A percentile compares a stretch with the other conserved stretches of the same genome.
Conservation (phyloP, 2,113 vertebrate species). For the Melanotaenia duboulayi region DNA sequence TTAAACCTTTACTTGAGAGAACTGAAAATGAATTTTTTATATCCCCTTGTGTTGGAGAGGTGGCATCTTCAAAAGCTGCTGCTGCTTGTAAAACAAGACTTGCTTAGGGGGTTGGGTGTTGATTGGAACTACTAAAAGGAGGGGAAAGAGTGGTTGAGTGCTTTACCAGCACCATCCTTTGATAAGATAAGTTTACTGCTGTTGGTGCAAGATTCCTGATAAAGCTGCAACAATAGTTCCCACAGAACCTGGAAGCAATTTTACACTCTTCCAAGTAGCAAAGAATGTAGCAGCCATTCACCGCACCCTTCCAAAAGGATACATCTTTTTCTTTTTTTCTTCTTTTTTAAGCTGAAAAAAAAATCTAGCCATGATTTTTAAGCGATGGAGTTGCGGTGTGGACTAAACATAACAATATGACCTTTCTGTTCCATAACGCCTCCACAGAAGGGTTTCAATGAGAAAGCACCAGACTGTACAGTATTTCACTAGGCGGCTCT, state of each 20-base stretch:
- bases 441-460: constrained; percentile 34
- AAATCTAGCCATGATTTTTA: constrained; percentile 52
- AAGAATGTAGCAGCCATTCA: constrained; percentile 73
- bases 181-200: constrained; percentile 46
- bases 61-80: constrained; percentile 8
- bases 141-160: neutral
- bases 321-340: constrained; percentile 32
- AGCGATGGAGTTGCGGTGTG: constrained; percentile 52
- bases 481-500: constrained; percentile 20
- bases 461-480: constrained; percentile 26
- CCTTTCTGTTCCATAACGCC: constrained; percentile 49
- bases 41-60: neutral
- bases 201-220: constrained; percentile 48
- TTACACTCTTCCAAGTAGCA: constrained; percentile 66
- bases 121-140: neutral
- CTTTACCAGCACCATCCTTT: constrained; percentile 12
- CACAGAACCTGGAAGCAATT: constrained; percentile 79
- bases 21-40: neutral
- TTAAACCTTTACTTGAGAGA: constrained; percentile 5
- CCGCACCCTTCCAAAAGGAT: constrained; percentile 64
- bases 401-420: constrained; percentile 68
- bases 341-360: constrained; percentile 24
- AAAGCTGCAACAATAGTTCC: constrained; percentile 59
- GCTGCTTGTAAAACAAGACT: neutral
- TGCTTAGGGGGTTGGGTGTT: neutral